Conservation (phyloP, 2,888 invertebrate species). For the Caenorhabditis virilis region DNA sequence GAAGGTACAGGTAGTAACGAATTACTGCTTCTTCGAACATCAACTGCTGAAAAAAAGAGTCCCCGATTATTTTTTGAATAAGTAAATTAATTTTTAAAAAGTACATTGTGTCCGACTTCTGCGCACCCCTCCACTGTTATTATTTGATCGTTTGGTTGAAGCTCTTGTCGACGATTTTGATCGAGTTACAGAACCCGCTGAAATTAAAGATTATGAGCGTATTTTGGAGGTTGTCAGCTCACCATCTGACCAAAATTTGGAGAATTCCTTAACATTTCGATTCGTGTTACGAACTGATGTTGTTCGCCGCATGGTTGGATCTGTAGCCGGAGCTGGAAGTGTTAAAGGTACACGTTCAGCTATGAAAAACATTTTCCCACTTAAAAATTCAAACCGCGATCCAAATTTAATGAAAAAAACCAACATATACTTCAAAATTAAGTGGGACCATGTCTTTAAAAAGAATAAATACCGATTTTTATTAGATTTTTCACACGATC, state of each 20-base stretch:
- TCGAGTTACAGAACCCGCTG: slow-evolving; percentile 20
- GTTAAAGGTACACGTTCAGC: not conserved
- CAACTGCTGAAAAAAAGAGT: too few species aligned
- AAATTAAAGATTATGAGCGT: not conserved
- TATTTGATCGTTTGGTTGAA: slow-evolving; percentile 10
- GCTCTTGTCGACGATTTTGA: slow-evolving; percentile 17
- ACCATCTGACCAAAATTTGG: slow-evolving; percentile 45
- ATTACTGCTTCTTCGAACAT: too few species aligned
- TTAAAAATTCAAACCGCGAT: too few species aligned
- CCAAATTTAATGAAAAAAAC: not conserved
- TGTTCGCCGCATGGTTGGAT: slow-evolving; percentile 17
- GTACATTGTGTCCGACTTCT: slow-evolving; percentile 10
- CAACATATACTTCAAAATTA: too few species aligned
- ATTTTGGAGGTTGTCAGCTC: not conserved
- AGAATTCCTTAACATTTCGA: slow-evolving; percentile 42
- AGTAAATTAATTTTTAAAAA: not conserved
- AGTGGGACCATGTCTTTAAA: not conserved
- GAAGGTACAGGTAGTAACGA: too few species aligned
- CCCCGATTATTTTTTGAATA: too few species aligned
- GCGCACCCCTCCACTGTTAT: slow-evolving; percentile 14
- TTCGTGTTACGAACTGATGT: slow-evolving; percentile 42
- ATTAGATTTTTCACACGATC: not conserved
- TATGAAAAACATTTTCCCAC: too few species aligned
- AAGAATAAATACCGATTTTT: not conserved
- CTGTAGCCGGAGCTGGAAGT: slow-evolving; percentile 28